Base-by-base conservation (phyloP, 2,888 invertebrate species). In the Cephus spinipes region DNA sequence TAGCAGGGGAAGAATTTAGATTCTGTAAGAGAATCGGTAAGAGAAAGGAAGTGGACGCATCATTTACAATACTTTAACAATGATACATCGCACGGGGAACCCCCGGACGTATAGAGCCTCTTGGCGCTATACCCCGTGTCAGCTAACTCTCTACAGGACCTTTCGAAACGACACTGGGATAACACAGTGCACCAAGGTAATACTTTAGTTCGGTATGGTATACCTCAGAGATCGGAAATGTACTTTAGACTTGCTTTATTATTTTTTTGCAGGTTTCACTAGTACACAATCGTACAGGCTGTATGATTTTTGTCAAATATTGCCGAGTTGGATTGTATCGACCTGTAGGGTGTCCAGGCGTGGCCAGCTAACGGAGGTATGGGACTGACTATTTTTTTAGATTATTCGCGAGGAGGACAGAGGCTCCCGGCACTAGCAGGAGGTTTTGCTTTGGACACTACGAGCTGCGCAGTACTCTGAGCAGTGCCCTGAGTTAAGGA, bases 401-500 rank as follows among this genome's bases (percentile, higher is more conserved):
- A 87, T 87, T 87, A 87, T 84, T 83, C 83, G 84, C 81, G 83
- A 83, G 83, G 81, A 80, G 82, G 80, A 80, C 79, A 79, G 79
- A 76, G 71, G 55, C 76, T 69, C 75, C 73, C 74, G 40, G 68
- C 32, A 31, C 31, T 33, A 33, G 15, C 12, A 75, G 78, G 73
- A 78, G 55, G 55, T 55, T 55, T 55, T 23, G 55, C 55, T 23
- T 23, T 55, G 55, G 55, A 55, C 23, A 55, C 55, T 55, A 23
- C 23, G 55, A 23, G 23, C 9, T 55, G 55, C 55, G 55, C 55
- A 55, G 23, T 55, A 55, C 55, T 55, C 55, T 23, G 55, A 55
- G 55, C 55, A 55, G 55, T 23, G 55, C 76, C 75, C 84, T 85
- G 86, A 89, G 89, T 91, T 91, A 91, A 90, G 90, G 89, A 91